phyloP scores from a whole-genome alignment of 2,888 invertebrate species.

The Cheilosia scutellata region DNA sequence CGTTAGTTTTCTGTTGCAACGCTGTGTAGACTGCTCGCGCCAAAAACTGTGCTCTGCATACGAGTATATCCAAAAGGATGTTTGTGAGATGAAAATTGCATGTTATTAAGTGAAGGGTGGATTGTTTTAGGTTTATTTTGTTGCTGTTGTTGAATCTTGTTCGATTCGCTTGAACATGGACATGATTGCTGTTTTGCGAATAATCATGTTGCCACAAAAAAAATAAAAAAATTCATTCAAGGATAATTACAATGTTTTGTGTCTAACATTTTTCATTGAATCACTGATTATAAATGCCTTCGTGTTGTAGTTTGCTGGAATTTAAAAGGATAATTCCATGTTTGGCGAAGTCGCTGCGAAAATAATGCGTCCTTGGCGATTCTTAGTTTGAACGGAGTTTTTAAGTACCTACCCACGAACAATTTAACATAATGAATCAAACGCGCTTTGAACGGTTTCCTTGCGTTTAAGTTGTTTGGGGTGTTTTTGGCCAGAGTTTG shows the following conservation, averaged over 20 bases:
- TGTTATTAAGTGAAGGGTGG: constrained; percentile 76
- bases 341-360: constrained; percentile 23
- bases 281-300: constrained; percentile 66
- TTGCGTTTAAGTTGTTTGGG: not conserved
- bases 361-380: constrained; percentile 59
- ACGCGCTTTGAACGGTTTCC: constrained; percentile 5
- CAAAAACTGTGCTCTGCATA: constrained; percentile 42
- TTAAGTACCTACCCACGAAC: constrained; percentile 7
- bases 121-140: constrained; percentile 41
- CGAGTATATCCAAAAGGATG: constrained; percentile 49
- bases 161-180: constrained; percentile 58
- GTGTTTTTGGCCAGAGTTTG: no score
- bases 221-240: constrained; percentile 52
- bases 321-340: constrained; percentile 71
- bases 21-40: constrained; percentile 22
- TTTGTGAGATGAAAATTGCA: constrained; percentile 75
- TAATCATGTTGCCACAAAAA: constrained; percentile 27
- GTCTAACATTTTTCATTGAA: constrained; percentile 63
- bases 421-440: constrained; percentile 26
- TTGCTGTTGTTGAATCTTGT: constrained; percentile 46
- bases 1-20: constrained; percentile 23
- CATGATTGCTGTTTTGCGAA: constrained; percentile 62
- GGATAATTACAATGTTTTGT: constrained; percentile 75
- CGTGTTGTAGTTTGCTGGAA: constrained; percentile 49
- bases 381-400: constrained; percentile 27